Evolutionary conservation across 2,888 invertebrate genomes (phyloP).

Genomic region (Melinaea menophilus): DNA sequence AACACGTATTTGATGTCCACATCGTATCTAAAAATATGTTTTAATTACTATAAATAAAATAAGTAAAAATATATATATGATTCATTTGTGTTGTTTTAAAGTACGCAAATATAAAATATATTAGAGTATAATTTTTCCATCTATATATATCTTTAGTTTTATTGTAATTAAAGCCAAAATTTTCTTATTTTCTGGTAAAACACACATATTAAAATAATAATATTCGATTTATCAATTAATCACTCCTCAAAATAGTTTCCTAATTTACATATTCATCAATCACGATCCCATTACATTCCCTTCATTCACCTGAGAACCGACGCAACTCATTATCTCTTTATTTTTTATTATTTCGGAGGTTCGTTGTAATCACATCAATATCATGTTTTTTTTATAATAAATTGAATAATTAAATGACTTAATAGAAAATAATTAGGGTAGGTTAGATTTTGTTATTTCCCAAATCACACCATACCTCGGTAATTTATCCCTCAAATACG

Average conservation of each 20-base stretch:
- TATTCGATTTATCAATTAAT: conserved; percentile 2
- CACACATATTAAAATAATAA: no score
- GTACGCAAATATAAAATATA: no score
- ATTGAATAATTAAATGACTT: no score
- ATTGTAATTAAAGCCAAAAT: no score
- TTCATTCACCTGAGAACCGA: not conserved
- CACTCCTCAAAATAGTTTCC: conserved; percentile 2
- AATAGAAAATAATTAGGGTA: no score
- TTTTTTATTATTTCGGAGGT: not conserved
- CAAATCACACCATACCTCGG: conserved; percentile 63
- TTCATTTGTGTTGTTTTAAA: not conserved
- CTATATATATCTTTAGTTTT: no score
- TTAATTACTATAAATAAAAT: not conserved
- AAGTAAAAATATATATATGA: not conserved
- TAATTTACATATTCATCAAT: conserved; percentile 12
- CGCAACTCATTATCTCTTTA: not conserved
- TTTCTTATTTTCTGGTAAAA: no score
- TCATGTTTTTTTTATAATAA: no score
- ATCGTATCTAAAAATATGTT: conserved; percentile 78
- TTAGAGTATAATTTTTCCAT: no score
- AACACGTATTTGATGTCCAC: conserved; percentile 92
- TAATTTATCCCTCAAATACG: conserved; percentile 86
- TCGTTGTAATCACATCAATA: no score
- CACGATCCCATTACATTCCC: conserved; percentile 10
- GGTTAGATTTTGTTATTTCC: no score